Conservation (phyloP, 2,888 invertebrate species). For the Metacarcinus magister region DNA sequence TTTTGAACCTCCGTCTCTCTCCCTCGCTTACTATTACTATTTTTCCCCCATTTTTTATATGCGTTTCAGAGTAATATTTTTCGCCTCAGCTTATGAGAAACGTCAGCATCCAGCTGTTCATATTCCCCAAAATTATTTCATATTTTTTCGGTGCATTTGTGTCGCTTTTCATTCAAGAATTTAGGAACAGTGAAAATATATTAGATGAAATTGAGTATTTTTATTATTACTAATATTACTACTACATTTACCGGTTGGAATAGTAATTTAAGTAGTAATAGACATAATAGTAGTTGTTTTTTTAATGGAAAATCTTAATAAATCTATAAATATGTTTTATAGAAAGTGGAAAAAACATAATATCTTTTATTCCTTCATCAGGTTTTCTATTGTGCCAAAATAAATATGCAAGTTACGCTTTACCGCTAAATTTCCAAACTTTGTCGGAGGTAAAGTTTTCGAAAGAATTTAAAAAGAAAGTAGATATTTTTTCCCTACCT, state of each 20-base stretch:
- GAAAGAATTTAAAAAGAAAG: slow-evolving; percentile 6
- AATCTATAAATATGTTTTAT: neutral
- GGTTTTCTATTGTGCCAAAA: neutral
- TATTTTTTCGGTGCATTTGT: no score
- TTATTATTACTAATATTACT: neutral
- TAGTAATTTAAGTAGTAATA: neutral
- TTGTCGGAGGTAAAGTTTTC: neutral
- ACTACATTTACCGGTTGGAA: neutral
- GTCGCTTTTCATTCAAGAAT: no score
- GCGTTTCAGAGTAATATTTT: no score
- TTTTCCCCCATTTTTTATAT: no score
- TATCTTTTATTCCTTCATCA: neutral
- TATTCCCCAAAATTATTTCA: no score
- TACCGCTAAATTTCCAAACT: neutral
- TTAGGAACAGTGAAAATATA: no score
- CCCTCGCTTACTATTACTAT: no score
- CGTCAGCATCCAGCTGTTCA: no score
- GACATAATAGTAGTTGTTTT: neutral
- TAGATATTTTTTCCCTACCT: neutral
- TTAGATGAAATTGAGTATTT: no score
- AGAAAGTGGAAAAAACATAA: neutral
- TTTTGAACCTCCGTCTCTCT: no score
- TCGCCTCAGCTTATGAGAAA: no score
- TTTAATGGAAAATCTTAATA: no score
- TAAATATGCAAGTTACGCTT: neutral